Percentiles rank a stretch among this genome's conserved stretches.
These are phyloP conservation scores for Ameiurus melas DNA, from an alignment of 2,113 vertebrate species.

Conservation along the genomic window DNA sequence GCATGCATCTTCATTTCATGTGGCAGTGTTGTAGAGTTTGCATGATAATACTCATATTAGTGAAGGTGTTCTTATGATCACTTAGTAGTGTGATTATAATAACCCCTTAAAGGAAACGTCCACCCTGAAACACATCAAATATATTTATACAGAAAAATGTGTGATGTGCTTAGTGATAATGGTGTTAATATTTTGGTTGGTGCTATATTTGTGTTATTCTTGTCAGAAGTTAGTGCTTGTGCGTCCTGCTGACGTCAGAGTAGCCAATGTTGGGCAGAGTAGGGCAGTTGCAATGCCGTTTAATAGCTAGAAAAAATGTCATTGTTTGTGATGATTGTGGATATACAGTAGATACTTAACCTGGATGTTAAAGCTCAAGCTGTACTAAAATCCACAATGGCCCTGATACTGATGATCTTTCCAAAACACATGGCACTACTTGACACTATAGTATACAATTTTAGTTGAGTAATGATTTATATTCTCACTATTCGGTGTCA, in stretches of 20 bases:
- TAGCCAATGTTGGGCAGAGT: not conserved
- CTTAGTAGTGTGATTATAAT: not conserved
- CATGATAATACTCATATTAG: not conserved
- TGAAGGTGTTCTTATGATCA: not conserved
- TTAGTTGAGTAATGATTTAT: no score
- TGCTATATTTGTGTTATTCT: not conserved
- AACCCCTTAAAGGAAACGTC: not conserved
- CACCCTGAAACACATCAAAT: not conserved
- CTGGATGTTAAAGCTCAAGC: not conserved
- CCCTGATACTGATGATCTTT: no score
- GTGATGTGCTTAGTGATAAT: not conserved
- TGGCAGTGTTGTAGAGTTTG: not conserved
- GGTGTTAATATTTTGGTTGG: not conserved
- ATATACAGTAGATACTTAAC: no score
- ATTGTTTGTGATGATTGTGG: no score
- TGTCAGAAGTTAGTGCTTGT: not conserved
- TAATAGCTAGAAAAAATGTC: no score
- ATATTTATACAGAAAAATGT: not conserved
- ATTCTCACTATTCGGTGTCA: no score
- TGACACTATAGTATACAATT: no score
- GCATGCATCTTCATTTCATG: not conserved
- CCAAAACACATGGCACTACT: no score
- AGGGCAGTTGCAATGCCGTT: not conserved
- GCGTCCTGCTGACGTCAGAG: not conserved
- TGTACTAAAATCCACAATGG: not conserved